Evolutionary conservation across 2,888 invertebrate species (phyloP), one percentile per base, ranked within the genome.

Genomic region (Allophyes oxyacanthae): DNA sequence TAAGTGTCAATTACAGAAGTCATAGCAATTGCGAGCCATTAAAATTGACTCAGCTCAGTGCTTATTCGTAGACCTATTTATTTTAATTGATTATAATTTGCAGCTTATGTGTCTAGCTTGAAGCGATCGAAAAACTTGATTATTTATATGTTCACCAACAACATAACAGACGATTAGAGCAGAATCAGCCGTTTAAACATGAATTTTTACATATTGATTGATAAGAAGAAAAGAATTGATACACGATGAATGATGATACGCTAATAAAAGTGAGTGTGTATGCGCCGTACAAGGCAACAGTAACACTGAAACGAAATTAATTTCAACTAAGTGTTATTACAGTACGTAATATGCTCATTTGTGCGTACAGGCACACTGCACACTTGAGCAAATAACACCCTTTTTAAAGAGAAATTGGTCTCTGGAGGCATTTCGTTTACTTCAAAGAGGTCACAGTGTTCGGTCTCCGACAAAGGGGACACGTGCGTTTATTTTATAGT

Each of bases 401-500:
- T 77, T 81, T 84, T 81, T 73, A 71, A 77, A 82, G 73, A 78
- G 70, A 75, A 78, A 81, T 79, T 75, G 77, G 72, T 77, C 77
- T 77, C 71, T 55, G 58, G 67, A 72, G 76, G 64, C 67, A 67
- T 76, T 74, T 75, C 70, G 70, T 77, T 77, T 72, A 77, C 78
- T 78, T 75, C 78, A 81, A 81, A 83, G 77, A 79, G 78, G 75
- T 80, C 82, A 82, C 75, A 76, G 74, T 79, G 78, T 77, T 77
- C 48, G 42, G 42, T 61, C 32, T 58, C 84, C 79, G 82, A 83
- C 85, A 81, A 81, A 81, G 70, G 68, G 64, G 71, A 75, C 76
- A 81, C 78, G 75, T 78, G 75, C 79, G 84, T 87, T 82, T 87
- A 77, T 79, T 84, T 78, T 77, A 70, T 72, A 85, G 73, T 90